Percentiles rank a stretch among this genome's conserved stretches.
Evolutionary conservation across 2,113 vertebrate genomes (phyloP).

Genomic region (Pipra filicauda): DNA sequence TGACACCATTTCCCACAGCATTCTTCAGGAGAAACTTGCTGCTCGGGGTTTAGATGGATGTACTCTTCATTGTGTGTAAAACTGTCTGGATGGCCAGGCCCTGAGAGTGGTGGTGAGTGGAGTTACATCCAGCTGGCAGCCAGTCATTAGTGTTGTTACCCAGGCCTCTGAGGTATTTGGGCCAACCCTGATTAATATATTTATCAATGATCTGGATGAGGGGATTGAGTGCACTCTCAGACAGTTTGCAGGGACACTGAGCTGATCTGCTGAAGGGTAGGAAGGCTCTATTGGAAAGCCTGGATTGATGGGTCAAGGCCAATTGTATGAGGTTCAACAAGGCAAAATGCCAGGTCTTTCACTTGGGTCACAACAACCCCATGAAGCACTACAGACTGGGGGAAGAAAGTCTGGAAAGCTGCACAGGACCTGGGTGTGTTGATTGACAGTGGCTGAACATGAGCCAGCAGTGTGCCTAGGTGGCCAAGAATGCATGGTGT

Average conservation of each 20-base stretch:
- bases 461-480: no score
- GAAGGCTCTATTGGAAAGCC: neutral
- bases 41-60: fast-evolving
- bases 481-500: neutral
- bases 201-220: neutral
- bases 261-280: neutral
- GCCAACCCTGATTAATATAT: neutral
- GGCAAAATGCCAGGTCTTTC: neutral
- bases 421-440: neutral
- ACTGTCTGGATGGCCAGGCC: neutral
- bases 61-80: neutral
- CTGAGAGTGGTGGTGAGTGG: neutral
- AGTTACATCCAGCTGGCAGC: neutral
- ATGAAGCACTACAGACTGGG: neutral
- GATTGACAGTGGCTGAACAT: neutral
- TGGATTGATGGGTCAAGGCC: neutral
- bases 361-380: neutral
- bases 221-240: neutral
- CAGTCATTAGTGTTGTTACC: neutral
- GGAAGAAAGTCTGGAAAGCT: neutral
- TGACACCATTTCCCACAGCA: neutral
- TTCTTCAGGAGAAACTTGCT: neutral
- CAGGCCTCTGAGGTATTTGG: neutral
- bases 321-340: neutral
- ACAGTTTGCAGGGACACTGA: neutral